Base-by-base conservation (phyloP, 2,113 vertebrate genomes). In the Apeltes quadracus region DNA sequence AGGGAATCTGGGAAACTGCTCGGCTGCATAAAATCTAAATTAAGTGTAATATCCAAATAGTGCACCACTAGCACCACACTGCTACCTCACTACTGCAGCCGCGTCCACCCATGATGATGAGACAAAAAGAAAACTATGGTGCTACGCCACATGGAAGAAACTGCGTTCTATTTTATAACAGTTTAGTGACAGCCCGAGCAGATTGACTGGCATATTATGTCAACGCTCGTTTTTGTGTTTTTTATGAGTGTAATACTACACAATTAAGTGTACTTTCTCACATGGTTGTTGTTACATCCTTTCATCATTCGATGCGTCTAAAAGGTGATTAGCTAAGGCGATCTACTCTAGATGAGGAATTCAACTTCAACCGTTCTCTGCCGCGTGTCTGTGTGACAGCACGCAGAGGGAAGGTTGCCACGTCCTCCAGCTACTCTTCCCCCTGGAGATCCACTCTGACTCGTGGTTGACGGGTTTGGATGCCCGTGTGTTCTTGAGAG, bases 11-110 rank as follows among this genome's bases (percentile, higher is more conserved):
- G 63, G 34, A 75, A 71, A 73, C 39, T 53, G 20, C 57, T 59
- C 55, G 61, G 66, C 56, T 67, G 51, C 73, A 75, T 77, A 53
- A 80, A 58, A 72, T 46, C 22, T 29, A 70, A 83, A 77, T 69
- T 61, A 61, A 75, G 50, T 12, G 18, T 69, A 16, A 63, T 58
- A 73, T 63, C 46, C 27, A 76, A 66, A 66, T 27, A n/a, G 54
- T 61, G 56, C 38, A 6, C 23, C 56, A 55, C n/a, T 29, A 48
- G 16, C 34, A 38, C 36, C 27, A 3, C 25, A 6, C 22, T 22
- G 46, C 38, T 43, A 3, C 36, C 41, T 4, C 34, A 32, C 36
- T 43, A 11, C 46, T 61, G 38, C 13, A 61, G 34, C 4, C 38
- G 11, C 14, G 27, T 22, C 54, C 18, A 61, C 57, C 36, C 51